phyloP scores from a whole-genome alignment of 2,797 vertebrate species.

The Hapalemur alaotrensis region DNA sequence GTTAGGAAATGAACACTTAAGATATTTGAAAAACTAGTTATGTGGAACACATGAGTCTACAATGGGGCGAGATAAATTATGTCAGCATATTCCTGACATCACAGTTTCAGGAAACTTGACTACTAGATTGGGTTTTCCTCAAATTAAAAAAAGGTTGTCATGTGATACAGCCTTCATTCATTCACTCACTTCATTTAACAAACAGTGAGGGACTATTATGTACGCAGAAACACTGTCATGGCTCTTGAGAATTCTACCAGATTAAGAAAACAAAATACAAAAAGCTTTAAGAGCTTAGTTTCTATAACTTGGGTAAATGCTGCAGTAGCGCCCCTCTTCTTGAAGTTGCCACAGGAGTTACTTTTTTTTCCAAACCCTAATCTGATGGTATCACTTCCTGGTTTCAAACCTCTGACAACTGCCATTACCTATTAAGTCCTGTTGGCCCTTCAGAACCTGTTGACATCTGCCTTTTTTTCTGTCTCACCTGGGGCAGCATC shows the following conservation, averaged over 20 bases:
- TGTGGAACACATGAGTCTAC: not conserved
- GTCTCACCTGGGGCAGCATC: not conserved
- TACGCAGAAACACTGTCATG: not conserved
- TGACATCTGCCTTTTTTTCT: not conserved
- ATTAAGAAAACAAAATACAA: not conserved
- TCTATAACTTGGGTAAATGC: not conserved
- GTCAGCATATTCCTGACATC: not conserved
- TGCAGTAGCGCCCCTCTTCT: not conserved
- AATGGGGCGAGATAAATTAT: not conserved
- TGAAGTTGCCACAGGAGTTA: not conserved
- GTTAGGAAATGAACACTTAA: constrained; percentile 1
- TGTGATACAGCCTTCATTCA: not conserved
- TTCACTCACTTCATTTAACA: not conserved
- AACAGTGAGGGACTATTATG: not conserved
- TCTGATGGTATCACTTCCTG: not conserved
- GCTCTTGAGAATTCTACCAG: not conserved
- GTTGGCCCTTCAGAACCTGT: not conserved
- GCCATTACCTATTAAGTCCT: not conserved
- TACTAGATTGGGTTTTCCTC: not conserved
- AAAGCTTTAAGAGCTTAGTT: not conserved
- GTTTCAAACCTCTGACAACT: not conserved
- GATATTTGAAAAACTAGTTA: not conserved
- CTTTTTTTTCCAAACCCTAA: not conserved
- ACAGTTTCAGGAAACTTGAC: not conserved
- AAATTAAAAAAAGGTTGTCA: not conserved